Conservation (phyloP, 2,797 vertebrate genomes). For the Diceros bicornis region DNA sequence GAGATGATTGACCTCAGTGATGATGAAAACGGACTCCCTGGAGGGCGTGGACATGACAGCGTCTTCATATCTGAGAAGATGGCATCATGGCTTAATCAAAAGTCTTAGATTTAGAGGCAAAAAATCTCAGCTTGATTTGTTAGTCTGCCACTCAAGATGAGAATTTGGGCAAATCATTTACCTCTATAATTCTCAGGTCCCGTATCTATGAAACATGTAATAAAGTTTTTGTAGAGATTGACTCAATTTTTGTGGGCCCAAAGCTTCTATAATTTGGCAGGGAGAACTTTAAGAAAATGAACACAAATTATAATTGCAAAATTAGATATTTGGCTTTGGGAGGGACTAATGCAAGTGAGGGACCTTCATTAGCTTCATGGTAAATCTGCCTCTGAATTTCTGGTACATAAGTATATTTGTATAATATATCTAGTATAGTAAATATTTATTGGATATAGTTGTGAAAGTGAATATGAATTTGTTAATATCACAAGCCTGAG, state of each 20-base stretch:
- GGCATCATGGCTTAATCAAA: background rate
- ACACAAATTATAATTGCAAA: background rate
- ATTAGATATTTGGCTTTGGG: background rate
- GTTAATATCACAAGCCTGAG: background rate
- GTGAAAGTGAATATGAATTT: background rate
- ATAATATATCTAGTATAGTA: background rate
- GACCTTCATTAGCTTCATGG: background rate
- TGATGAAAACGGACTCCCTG: background rate
- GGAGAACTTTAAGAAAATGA: background rate
- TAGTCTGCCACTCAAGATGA: background rate
- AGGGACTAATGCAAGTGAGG: background rate
- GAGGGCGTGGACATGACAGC: background rate
- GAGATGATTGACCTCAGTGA: background rate
- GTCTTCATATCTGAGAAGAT: background rate
- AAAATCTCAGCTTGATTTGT: background rate
- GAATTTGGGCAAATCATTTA: constrained; percentile 12
- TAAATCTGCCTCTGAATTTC: constrained; percentile 29
- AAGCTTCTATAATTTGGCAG: background rate
- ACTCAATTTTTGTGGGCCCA: background rate
- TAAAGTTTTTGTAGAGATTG: background rate
- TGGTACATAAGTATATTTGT: background rate
- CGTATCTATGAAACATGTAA: background rate
- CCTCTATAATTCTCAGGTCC: background rate
- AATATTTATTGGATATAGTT: background rate
- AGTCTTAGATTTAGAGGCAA: background rate